phyloP scores from a whole-genome alignment of 2,888 invertebrate species.

The Amphiduros pacificus region DNA sequence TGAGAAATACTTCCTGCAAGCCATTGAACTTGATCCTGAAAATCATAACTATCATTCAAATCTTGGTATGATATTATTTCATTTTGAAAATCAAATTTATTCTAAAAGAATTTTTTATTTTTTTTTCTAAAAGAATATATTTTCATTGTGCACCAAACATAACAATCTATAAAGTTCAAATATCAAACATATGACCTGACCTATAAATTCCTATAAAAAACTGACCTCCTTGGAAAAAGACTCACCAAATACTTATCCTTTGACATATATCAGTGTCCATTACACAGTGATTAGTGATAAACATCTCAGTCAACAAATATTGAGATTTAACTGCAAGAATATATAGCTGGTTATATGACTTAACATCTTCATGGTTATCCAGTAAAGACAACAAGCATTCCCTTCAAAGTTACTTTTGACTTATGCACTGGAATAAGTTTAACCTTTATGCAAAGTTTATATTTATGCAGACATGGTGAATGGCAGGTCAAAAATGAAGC shows the following conservation, averaged over 20 bases:
- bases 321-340: background rate
- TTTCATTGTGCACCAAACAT: background rate
- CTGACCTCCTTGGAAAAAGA: too few species aligned
- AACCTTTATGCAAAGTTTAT: too few species aligned
- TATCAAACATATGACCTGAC: background rate
- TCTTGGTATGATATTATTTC: conserved; percentile 69
- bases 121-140: background rate
- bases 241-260: too few species aligned
- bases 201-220: background rate
- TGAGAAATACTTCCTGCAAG: conserved; percentile 77
- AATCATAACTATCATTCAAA: conserved; percentile 84
- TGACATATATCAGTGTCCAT: too few species aligned
- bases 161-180: background rate
- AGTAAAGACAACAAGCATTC: too few species aligned
- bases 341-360: too few species aligned
- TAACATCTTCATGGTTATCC: too few species aligned
- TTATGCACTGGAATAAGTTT: too few species aligned
- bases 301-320: background rate
- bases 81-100: background rate
- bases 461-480: too few species aligned
- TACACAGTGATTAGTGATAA: too few species aligned
- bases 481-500: too few species aligned
- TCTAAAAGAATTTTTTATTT: background rate
- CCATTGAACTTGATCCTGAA: conserved; percentile 69
- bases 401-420: too few species aligned